phyloP scores from a whole-genome alignment of 2,113 vertebrate species.

The Setophaga kirtlandii region DNA sequence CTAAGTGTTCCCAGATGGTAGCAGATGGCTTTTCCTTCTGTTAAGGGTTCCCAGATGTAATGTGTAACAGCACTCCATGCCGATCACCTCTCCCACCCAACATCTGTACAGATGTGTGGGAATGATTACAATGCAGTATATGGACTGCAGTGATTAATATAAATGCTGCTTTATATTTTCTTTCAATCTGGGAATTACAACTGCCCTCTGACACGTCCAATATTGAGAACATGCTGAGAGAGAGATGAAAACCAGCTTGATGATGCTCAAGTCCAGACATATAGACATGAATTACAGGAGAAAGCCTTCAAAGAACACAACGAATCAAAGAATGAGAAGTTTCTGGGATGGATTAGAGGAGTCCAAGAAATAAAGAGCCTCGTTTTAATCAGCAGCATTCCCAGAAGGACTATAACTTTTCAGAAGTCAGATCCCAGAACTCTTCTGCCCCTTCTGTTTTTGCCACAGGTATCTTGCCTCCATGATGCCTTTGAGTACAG shows the following conservation, averaged over 20 bases:
- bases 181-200: background rate
- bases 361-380: background rate
- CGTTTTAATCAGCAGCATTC: background rate
- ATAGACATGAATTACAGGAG: background rate
- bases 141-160: background rate
- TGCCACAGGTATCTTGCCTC: background rate
- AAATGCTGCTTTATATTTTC: background rate
- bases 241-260: conserved; percentile 4
- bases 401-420: background rate
- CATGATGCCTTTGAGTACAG: background rate
- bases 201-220: background rate
- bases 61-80: background rate
- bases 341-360: background rate
- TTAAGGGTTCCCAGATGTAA: conserved; percentile 31
- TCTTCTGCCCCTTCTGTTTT: background rate
- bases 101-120: conserved; percentile 1
- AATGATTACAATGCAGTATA: background rate
- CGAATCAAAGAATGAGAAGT: background rate
- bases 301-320: background rate
- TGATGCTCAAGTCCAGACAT: background rate
- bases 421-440: background rate
- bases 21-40: background rate
- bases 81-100: background rate
- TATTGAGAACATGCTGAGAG: background rate
- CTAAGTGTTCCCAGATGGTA: conserved; percentile 13